Conservation (phyloP, 2,797 vertebrate species). For the Gymnodraco acuticeps region DNA sequence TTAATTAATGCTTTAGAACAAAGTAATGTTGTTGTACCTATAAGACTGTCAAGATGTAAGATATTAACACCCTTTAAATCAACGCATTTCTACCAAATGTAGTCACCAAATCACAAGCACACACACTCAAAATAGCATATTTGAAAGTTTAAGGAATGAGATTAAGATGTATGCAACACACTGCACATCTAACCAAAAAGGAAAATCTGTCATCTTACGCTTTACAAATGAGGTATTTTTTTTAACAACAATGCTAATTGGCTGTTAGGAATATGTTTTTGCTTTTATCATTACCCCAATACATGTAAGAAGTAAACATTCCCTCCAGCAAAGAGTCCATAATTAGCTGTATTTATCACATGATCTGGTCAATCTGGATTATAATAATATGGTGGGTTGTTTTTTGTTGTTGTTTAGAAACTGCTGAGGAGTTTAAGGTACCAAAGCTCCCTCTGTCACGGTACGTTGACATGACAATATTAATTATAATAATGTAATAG, state of each 20-base stretch:
- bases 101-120: no score
- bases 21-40: neutral
- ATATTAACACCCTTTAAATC: neutral
- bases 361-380: slow-evolving; percentile 11
- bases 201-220: neutral
- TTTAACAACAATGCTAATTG: slow-evolving; percentile 21
- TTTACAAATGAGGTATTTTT: slow-evolving; percentile 26
- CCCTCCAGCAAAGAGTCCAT: neutral
- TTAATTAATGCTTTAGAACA: no score
- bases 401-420: neutral
- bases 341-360: slow-evolving; percentile 1
- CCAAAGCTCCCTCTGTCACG: neutral
- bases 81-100: neutral
- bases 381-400: neutral
- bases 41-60: neutral
- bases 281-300: slow-evolving; percentile 15
- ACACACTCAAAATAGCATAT: neutral
- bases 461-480: no score
- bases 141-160: neutral
- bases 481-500: no score
- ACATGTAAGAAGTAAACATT: slow-evolving; percentile 25
- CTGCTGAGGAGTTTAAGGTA: slow-evolving; percentile 8
- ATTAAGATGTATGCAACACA: slow-evolving; percentile 1
- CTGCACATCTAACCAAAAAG: neutral
- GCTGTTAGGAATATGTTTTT: slow-evolving; percentile 6